Evolutionary conservation across 2,797 vertebrate genomes (phyloP).

Genomic region (Hozukius guyotensis): DNA sequence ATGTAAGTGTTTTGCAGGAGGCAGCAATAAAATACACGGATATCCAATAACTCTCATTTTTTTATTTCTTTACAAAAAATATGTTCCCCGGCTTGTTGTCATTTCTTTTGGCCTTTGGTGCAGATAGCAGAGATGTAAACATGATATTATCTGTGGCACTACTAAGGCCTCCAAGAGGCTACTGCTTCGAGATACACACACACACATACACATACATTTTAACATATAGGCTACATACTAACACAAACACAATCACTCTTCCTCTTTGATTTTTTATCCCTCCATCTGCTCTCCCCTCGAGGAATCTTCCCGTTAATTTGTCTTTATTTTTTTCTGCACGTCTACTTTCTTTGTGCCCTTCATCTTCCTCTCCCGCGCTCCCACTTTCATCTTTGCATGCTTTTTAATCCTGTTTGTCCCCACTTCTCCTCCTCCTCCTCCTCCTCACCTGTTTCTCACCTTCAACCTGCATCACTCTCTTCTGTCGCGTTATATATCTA

Average conservation of each 20-base stretch:
- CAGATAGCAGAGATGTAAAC: slow-evolving; percentile 40
- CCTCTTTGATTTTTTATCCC: slow-evolving; percentile 49
- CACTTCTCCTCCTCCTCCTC: slow-evolving; percentile 7
- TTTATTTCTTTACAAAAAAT: neutral
- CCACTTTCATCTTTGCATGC: slow-evolving; percentile 53
- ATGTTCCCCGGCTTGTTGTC: neutral
- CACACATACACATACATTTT: neutral
- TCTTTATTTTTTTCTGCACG: neutral
- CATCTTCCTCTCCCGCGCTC: slow-evolving; percentile 23
- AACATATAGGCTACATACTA: neutral
- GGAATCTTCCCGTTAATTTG: slow-evolving; percentile 11
- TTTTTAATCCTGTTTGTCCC: slow-evolving; percentile 61
- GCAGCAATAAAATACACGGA: neutral
- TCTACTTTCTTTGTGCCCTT: slow-evolving; percentile 41
- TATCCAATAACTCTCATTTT: neutral
- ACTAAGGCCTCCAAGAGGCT: neutral
- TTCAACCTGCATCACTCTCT: slow-evolving; percentile 18
- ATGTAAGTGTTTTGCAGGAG: neutral
- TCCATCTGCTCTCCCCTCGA: slow-evolving; percentile 43
- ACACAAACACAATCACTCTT: slow-evolving; percentile 10
- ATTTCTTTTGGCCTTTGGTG: slow-evolving; percentile 9
- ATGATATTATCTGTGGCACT: slow-evolving; percentile 45
- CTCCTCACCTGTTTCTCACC: slow-evolving; percentile 42
- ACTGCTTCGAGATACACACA: slow-evolving; percentile 18
- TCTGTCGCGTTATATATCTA: neutral